phyloP scores from a whole-genome alignment of 2,797 vertebrate species.

The Tokudaia muenninki region DNA sequence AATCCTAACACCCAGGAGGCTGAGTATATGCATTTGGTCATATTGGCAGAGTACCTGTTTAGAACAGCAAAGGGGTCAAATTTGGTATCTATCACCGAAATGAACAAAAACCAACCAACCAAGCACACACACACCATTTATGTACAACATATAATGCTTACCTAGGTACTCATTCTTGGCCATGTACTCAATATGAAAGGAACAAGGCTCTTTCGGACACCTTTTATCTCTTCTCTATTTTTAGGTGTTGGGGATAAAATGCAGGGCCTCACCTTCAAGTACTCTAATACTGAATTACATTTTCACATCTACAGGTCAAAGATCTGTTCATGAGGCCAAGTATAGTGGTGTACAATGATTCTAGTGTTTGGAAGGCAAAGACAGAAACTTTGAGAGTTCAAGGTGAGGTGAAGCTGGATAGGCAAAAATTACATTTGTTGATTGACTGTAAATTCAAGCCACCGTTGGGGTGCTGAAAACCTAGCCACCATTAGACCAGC shows the following conservation, averaged over 20 bases:
- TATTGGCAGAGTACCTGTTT: neutral
- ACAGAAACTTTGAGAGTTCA: neutral
- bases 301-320: neutral
- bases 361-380: neutral
- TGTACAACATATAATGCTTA: neutral
- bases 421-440: slow-evolving; percentile 1
- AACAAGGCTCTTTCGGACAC: neutral
- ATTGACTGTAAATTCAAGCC: neutral
- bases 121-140: neutral
- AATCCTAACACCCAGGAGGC: neutral
- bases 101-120: neutral
- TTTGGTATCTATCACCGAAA: neutral
- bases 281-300: neutral
- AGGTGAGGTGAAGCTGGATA: neutral
- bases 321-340: neutral
- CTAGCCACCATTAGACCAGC: neutral
- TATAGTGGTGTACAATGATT: neutral
- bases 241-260: neutral
- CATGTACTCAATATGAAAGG: neutral
- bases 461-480: neutral
- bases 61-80: neutral
- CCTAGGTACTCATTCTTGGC: neutral
- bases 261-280: neutral
- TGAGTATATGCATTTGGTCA: neutral
- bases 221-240: neutral